Evolutionary conservation across 2,113 vertebrate species (phyloP).

Genomic region (Geothlypis trichas): DNA sequence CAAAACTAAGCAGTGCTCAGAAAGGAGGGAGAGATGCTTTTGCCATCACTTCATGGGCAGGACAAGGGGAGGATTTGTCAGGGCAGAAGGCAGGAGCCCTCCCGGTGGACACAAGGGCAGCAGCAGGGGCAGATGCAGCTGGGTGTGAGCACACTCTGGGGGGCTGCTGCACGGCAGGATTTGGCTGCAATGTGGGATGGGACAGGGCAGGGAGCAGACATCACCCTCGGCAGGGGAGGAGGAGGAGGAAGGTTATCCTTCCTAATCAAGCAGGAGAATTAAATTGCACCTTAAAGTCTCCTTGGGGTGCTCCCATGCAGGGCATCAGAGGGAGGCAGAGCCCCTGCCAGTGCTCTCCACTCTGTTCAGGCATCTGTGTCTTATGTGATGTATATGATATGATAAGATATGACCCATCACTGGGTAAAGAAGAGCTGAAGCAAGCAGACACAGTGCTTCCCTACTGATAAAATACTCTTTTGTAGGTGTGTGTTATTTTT

Average conservation of each 20-base stretch:
- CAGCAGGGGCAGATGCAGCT: background rate
- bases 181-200: background rate
- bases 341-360: accelerated
- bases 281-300: background rate
- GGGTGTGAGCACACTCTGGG: background rate
- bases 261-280: background rate
- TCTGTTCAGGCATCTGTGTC: background rate
- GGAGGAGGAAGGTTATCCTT: background rate
- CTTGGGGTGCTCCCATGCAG: background rate
- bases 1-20: background rate
- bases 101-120: background rate
- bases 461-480: background rate
- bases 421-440: background rate
- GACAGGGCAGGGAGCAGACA: background rate
- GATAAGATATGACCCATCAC: background rate
- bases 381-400: background rate
- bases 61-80: background rate
- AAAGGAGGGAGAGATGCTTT: background rate
- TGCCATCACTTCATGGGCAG: background rate
- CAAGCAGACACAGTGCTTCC: background rate
- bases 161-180: accelerated
- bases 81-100: background rate
- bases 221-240: accelerated
- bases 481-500: background rate
- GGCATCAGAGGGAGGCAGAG: background rate